phyloP scores from a whole-genome alignment of 2,797 vertebrate species.

The Acanthis flammea region DNA sequence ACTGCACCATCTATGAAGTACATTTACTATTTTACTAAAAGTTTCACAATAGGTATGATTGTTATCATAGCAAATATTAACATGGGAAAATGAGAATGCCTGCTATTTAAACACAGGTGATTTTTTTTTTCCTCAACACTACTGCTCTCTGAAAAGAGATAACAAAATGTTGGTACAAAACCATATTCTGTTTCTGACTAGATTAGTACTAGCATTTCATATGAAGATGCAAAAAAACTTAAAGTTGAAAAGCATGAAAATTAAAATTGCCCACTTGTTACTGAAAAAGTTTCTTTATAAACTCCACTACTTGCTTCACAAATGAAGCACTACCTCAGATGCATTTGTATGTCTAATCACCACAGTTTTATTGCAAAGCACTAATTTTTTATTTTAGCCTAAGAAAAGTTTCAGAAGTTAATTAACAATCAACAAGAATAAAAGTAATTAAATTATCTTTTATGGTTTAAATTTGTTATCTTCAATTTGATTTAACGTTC shows the following conservation, averaged over 20 bases:
- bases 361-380: neutral
- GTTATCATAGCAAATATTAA: neutral
- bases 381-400: neutral
- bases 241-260: neutral
- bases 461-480: neutral
- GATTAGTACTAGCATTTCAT: neutral
- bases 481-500: neutral
- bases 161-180: neutral
- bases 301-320: neutral
- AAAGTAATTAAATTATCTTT: neutral
- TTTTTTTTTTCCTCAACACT: neutral
- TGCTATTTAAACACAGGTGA: neutral
- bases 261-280: neutral
- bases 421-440: neutral
- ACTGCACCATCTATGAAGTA: neutral
- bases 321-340: neutral
- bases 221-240: neutral
- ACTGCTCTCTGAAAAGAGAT: neutral
- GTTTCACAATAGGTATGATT: neutral
- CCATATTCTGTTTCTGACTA: neutral
- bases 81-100: neutral
- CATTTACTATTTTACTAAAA: neutral
- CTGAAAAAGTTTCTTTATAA: neutral
- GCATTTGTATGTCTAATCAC: neutral
- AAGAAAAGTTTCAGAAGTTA: neutral